A percentile compares a stretch with the other conserved stretches of the same genome.
These are phyloP conservation scores for Poecile montanus DNA, from an alignment of 2,797 vertebrate genomes.

Conservation along the genomic window DNA sequence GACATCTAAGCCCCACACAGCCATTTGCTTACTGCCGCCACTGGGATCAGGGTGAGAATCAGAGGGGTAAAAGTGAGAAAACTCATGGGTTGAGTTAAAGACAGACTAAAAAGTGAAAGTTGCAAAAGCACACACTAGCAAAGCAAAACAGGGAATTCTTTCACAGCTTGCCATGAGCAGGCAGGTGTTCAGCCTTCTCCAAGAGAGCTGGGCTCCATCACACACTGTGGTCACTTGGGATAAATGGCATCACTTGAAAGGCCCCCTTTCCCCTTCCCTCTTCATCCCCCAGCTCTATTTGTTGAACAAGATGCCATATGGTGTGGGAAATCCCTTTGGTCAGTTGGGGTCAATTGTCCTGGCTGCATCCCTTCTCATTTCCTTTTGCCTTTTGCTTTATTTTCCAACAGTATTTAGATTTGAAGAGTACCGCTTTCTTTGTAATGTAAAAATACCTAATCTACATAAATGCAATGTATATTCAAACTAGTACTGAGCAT, in stretches of 20 bases:
- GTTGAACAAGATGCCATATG: neutral
- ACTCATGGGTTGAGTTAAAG: neutral
- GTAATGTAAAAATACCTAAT: neutral
- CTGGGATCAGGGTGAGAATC: neutral
- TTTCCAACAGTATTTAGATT: neutral
- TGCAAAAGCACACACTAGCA: neutral
- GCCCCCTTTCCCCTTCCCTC: neutral
- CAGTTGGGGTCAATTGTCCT: neutral
- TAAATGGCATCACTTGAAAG: fast-evolving
- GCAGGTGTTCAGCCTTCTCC: neutral
- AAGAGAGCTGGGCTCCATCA: neutral
- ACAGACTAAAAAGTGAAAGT: neutral
- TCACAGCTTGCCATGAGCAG: neutral
- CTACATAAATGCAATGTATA: neutral
- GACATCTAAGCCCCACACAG: neutral
- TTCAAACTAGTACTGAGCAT: neutral
- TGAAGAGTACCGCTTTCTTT: neutral
- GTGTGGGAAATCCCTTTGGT: neutral
- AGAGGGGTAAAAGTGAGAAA: neutral
- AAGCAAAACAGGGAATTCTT: neutral
- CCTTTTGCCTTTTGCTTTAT: neutral
- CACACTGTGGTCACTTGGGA: neutral
- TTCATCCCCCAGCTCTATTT: neutral
- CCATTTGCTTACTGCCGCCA: neutral
- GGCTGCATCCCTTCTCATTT: neutral